Percentiles rank a stretch among this genome's conserved stretches.
phyloP scores from a whole-genome alignment of 2,888 invertebrate species.

The Pantelozetes paolii region DNA sequence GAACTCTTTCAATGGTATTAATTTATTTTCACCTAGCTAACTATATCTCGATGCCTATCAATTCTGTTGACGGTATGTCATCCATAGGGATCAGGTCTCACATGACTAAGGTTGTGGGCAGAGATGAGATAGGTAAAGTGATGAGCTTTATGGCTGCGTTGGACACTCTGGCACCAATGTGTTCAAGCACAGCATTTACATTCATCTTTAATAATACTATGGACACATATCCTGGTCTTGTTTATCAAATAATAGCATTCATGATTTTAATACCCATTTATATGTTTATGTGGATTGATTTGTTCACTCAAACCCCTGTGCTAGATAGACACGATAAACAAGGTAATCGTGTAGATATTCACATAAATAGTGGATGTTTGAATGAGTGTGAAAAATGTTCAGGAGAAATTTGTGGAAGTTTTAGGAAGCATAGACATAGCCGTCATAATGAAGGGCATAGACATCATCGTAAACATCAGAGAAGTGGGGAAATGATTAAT shows the following conservation, averaged over 20 bases:
- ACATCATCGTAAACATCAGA: no score
- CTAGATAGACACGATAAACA: no score
- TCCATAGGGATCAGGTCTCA: constrained; percentile 8
- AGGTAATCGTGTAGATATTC: no score
- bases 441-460: no score
- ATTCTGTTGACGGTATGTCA: not conserved
- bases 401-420: no score
- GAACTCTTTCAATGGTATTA: not conserved
- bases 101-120: constrained; percentile 20
- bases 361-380: no score
- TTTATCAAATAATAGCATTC: not conserved
- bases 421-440: no score
- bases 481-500: no score
- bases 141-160: constrained; percentile 22
- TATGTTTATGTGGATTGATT: not conserved
- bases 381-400: no score
- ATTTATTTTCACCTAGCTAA: not conserved
- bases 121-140: constrained; percentile 26
- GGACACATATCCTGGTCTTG: constrained; percentile 8
- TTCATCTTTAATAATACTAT: constrained; percentile 17
- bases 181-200: constrained; percentile 1
- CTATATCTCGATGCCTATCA: not conserved
- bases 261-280: not conserved
- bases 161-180: constrained; percentile 1
- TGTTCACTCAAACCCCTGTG: not conserved